Percentiles rank a stretch among this genome's conserved stretches.
Conservation (phyloP, 2,797 vertebrate genomes). For the Epinephelus awoara region DNA sequence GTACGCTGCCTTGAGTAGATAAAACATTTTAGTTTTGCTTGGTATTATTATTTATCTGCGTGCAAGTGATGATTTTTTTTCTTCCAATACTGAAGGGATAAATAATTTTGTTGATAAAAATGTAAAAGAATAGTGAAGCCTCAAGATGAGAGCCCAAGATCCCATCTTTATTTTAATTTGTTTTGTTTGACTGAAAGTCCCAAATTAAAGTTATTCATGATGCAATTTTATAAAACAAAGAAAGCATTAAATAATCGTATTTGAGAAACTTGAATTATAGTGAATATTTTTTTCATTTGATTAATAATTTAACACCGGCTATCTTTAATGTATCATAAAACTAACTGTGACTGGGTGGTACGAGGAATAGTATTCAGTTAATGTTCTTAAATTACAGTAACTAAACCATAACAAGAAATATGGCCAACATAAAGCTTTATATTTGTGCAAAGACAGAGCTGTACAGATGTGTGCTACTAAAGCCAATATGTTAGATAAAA, state of each 20-base stretch:
- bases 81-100: not conserved
- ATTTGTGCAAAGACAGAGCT: not conserved
- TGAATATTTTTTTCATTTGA: not conserved
- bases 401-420: not conserved
- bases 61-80: not conserved
- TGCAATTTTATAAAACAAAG: not conserved
- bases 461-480: not conserved
- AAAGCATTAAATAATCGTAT: not conserved
- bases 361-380: not conserved
- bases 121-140: not conserved
- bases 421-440: not conserved
- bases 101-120: not conserved
- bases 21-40: not conserved
- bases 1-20: not conserved
- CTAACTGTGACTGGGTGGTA: not conserved
- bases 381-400: not conserved
- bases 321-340: not conserved
- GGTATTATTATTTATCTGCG: not conserved
- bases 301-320: not conserved
- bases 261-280: not conserved
- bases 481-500: not conserved
- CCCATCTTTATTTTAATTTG: not conserved
- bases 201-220: not conserved
- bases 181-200: not conserved
- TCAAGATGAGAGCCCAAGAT: not conserved